Evolutionary conservation across 2,113 vertebrate species (phyloP).

Genomic region (Bagarius yarrelli): DNA sequence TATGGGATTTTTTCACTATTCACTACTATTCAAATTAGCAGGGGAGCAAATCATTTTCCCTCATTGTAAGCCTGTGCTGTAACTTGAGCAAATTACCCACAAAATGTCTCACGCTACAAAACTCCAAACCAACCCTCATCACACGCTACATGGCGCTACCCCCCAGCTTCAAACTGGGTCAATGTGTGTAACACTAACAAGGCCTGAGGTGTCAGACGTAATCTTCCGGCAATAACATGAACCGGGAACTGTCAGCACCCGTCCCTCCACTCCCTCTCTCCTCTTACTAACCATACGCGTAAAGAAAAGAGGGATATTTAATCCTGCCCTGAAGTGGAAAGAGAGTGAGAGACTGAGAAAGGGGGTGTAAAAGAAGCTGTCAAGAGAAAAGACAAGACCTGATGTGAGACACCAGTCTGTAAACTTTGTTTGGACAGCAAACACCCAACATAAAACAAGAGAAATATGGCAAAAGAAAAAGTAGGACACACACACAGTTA

Average conservation of each 20-base stretch:
- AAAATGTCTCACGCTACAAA: conserved; percentile 36
- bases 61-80: conserved; percentile 34
- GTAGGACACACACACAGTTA: conserved; percentile 19
- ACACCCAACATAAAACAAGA: conserved; percentile 51
- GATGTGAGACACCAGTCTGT: conserved; percentile 47
- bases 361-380: conserved; percentile 35
- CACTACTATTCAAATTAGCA: too few relatives aligned
- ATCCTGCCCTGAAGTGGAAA: conserved; percentile 16
- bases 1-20: too few relatives aligned
- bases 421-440: conserved; percentile 61
- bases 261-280: conserved; percentile 4
- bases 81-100: conserved; percentile 29
- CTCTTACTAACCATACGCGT: conserved; percentile 51
- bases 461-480: not conserved
- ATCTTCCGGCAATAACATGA: conserved; percentile 67
- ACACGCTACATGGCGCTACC: conserved; percentile 54
- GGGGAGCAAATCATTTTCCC: too few relatives aligned
- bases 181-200: conserved; percentile 72
- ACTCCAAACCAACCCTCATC: conserved; percentile 58
- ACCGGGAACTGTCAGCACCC: conserved; percentile 53
- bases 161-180: conserved; percentile 74
- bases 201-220: conserved; percentile 59
- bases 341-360: not conserved
- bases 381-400: conserved; percentile 42
- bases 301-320: conserved; percentile 15